Base-by-base conservation (phyloP, 1,140 invertebrate species). In the Orussus abietinus region DNA sequence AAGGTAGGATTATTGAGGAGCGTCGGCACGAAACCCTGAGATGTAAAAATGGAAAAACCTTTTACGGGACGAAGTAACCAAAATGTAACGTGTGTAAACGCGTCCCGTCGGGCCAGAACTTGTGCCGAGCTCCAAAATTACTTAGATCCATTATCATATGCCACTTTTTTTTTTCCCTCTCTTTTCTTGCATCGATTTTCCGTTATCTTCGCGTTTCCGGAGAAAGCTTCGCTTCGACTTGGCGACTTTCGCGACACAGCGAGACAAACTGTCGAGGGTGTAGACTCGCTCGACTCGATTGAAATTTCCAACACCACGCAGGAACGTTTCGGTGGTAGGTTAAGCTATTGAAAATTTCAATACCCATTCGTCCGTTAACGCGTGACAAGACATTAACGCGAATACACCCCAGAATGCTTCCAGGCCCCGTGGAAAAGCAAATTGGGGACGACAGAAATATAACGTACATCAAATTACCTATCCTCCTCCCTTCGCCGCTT, bases 391-490 rank as follows among this genome's bases (percentile, higher is more conserved):
- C 52, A 48, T 57, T 53, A 56, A 61, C 49, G 63, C 51, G 58
- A 63, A 62, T 57, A 38, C 51, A 58, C 51, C 57, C 57, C 58
- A 64, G 47, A 53, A 42, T 62, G 60, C 62, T 63, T 60, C 43
- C 45, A 61, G 56, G 52, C 59, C 51, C 50, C 47, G 20, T 42
- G 18, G 20, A 54, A 64, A 60, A 60, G 53, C 55, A 63, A 55
- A 51, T 62, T 62, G 55, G 59, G n/a, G n/a, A n/a, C n/a, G 57
- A 50, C 45, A 37, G 22, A 44, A 38, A 43, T 49, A 55, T 22
- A 43, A 37, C 43, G 36, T 53, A 58, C 56, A 61, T 63, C 57
- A 30, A 56, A 56, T 64, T 59, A 63, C 49, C 58, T 55, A 53
- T 52, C 13, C 7, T 33, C 15, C 1, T 22, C 34, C 14, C 42